Evolutionary conservation across 1,140 invertebrate species (phyloP).

Genomic region (Maniola jurtina): DNA sequence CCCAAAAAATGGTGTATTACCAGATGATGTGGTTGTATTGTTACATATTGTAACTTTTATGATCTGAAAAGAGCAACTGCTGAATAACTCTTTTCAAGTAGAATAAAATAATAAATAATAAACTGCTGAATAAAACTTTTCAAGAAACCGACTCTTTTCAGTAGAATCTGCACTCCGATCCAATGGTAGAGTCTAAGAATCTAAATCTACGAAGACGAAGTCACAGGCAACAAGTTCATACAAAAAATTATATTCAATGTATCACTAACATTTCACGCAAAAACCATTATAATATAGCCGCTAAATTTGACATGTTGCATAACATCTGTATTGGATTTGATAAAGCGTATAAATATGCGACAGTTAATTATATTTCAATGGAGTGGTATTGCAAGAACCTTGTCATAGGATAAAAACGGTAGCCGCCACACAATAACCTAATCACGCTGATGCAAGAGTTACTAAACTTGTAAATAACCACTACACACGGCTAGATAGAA

Average conservation of each 20-base stretch:
- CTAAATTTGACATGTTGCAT: not conserved
- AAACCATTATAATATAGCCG: not conserved
- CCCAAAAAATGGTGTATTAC: no score
- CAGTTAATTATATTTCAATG: constrained; percentile 51
- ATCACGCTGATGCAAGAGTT: constrained; percentile 54
- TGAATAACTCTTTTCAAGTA: no score
- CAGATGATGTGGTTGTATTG: no score
- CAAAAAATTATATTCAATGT: not conserved
- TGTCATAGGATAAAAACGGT: constrained; percentile 60
- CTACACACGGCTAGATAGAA: constrained; percentile 17
- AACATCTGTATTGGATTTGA: constrained; percentile 11
- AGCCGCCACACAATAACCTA: constrained; percentile 64
- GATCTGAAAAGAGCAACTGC: no score
- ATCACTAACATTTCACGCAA: constrained; percentile 1
- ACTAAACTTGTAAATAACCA: constrained; percentile 29
- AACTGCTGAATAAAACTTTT: no score
- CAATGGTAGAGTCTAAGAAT: no score
- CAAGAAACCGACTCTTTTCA: no score
- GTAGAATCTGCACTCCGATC: no score
- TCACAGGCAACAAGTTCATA: no score
- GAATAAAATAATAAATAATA: no score
- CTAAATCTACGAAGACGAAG: no score
- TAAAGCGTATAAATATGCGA: constrained; percentile 22
- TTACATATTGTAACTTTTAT: no score
- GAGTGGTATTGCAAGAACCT: constrained; percentile 51